Evolutionary conservation across 1,140 invertebrate genomes (phyloP).

Genomic region (Heliconius hermathena): DNA sequence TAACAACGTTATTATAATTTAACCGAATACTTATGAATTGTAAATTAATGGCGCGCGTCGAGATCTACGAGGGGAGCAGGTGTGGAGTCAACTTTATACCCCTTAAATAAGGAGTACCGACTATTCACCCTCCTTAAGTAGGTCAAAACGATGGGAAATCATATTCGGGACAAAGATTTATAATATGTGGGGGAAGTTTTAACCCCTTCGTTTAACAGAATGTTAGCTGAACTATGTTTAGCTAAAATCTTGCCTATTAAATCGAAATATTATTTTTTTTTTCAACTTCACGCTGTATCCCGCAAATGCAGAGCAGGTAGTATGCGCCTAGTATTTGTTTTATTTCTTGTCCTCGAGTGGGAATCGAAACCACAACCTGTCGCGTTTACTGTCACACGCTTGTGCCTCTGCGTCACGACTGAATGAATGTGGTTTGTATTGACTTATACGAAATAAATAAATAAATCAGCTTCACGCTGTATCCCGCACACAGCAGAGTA

Average conservation of each 20-base stretch:
- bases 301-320: rapidly evolving
- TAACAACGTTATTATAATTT: not conserved
- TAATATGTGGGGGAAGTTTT: constrained; percentile 6
- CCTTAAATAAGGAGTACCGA: constrained; percentile 18
- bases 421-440: no score
- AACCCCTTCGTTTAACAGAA: constrained; percentile 1
- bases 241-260: not conserved
- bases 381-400: no score
- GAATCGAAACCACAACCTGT: no score
- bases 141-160: constrained; percentile 35
- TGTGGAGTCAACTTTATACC: constrained; percentile 26
- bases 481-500: no score
- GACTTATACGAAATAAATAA: no score
- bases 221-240: not conserved
- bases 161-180: constrained; percentile 25
- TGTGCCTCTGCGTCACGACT: no score
- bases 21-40: not conserved
- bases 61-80: constrained; percentile 5
- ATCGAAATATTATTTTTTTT: no score
- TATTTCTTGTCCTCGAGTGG: no score
- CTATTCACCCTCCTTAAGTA: constrained; percentile 22
- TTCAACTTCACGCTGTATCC: no score
- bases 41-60: not conserved
- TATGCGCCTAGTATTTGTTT: rapidly evolving
- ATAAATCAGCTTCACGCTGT: no score